These are phyloP conservation scores for Platycnemis pennipes DNA, from an alignment of 2,888 invertebrate species.

Conservation along the genomic window DNA sequence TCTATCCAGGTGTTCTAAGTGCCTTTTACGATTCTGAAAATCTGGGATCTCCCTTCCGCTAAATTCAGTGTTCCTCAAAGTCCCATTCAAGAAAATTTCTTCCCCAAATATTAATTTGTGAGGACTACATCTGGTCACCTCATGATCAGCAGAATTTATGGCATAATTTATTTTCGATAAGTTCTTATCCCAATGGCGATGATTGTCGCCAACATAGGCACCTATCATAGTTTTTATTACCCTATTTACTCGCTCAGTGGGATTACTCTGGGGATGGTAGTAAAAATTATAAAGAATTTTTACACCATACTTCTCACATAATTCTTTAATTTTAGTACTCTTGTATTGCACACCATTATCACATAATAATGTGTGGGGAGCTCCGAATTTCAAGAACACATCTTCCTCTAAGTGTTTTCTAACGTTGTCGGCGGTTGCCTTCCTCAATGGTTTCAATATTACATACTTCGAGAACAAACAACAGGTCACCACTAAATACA, in stretches of 20 bases:
- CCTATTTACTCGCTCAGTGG: slow-evolving; percentile 69
- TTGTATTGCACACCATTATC: not conserved
- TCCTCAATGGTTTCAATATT: not conserved
- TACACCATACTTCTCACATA: not conserved
- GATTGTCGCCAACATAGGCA: slow-evolving; percentile 34
- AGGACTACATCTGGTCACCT: slow-evolving; percentile 23
- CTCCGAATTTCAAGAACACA: not conserved
- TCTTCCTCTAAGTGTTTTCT: not conserved
- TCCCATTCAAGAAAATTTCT: too few species aligned
- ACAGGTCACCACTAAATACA: not conserved
- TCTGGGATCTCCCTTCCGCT: too few species aligned
- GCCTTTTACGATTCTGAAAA: too few species aligned
- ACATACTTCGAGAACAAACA: not conserved
- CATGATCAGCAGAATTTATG: slow-evolving; percentile 35
- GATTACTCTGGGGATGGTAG: slow-evolving; percentile 71
- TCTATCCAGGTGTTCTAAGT: too few species aligned
- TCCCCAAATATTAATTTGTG: too few species aligned
- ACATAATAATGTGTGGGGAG: not conserved
- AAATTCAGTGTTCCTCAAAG: too few species aligned
- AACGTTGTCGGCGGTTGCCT: not conserved
- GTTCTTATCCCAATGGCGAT: slow-evolving; percentile 50
- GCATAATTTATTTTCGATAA: slow-evolving; percentile 5
- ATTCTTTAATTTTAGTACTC: not conserved
- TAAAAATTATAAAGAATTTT: slow-evolving; percentile 52
- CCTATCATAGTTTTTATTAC: slow-evolving; percentile 68